A percentile compares a stretch with the other conserved stretches of the same genome.
Evolutionary conservation across 1,140 invertebrate genomes (phyloP).

Genomic region (Euwallacea fornicatus): DNA sequence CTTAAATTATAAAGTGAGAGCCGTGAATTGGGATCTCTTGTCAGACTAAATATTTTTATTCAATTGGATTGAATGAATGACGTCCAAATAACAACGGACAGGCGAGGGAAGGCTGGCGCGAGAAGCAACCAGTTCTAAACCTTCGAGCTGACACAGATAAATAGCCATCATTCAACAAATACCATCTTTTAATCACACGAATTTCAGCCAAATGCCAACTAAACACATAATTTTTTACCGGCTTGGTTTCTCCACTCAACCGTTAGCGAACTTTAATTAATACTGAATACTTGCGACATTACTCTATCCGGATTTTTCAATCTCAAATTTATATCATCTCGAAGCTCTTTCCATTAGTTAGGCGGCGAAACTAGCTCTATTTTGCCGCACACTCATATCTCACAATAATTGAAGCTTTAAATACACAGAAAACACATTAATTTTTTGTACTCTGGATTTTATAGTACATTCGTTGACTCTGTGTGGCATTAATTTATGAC

Average conservation of each 20-base stretch:
- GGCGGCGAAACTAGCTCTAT: too few species aligned
- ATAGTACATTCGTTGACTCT: too few species aligned
- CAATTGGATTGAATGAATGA: constrained; percentile 42
- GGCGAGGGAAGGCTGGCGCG: constrained; percentile 30
- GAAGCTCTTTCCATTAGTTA: too few species aligned
- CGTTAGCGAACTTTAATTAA: constrained; percentile 32
- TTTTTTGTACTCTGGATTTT: too few species aligned
- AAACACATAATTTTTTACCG: constrained; percentile 40
- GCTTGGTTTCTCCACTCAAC: constrained; percentile 11
- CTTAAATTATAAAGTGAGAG: not conserved
- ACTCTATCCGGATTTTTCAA: not conserved
- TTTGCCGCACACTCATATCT: too few species aligned
- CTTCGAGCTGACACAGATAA: constrained; percentile 42
- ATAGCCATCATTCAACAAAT: constrained; percentile 44
- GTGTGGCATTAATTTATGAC: too few species aligned
- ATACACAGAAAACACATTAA: too few species aligned
- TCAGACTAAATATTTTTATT: constrained; percentile 44
- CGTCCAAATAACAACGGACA: constrained; percentile 39
- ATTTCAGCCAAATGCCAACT: constrained; percentile 40
- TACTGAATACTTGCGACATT: constrained; percentile 28
- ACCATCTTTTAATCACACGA: constrained; percentile 44
- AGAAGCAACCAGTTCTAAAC: constrained; percentile 42
- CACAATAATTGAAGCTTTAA: too few species aligned
- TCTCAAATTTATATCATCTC: not conserved
- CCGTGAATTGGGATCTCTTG: constrained; percentile 20